Evolutionary conservation across 2,113 vertebrate genomes (phyloP).

Genomic region (Heterotis niloticus): DNA sequence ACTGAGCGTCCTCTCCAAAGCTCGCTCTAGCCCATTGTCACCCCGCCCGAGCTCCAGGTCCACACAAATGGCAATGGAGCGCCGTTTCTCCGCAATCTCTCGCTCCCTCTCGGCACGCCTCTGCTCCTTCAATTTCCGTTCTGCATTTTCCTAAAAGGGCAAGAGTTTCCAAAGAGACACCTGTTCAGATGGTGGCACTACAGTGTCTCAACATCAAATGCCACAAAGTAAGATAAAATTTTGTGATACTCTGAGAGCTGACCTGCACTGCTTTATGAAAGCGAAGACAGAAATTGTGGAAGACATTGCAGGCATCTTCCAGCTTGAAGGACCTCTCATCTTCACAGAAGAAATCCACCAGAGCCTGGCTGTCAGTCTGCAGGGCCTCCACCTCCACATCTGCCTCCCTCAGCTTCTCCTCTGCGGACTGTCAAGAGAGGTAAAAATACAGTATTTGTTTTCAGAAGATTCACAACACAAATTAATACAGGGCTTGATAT

Average conservation of each 20-base stretch:
- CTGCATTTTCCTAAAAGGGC: constrained; percentile 63
- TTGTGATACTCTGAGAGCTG: neutral
- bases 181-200: neutral
- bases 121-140: constrained; percentile 67
- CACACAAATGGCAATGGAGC: constrained; percentile 61
- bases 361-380: constrained; percentile 62
- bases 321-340: constrained; percentile 66
- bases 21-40: constrained; percentile 65
- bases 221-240: neutral
- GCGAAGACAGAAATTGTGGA: constrained; percentile 63
- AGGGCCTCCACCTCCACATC: constrained; percentile 62
- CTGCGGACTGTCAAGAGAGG: constrained; percentile 51
- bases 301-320: constrained; percentile 67
- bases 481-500: neutral
- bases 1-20: constrained; percentile 65
- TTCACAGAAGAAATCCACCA: constrained; percentile 72
- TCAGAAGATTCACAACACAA: neutral
- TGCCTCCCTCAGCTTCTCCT: constrained; percentile 59
- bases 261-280: constrained; percentile 69
- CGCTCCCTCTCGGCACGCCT: constrained; percentile 62
- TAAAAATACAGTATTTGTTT: neutral
- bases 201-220: neutral
- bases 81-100: constrained; percentile 60
- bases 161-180: neutral
- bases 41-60: constrained; percentile 49